Percentiles rank a stretch among this genome's conserved stretches.
phyloP scores from a whole-genome alignment of 2,113 vertebrate genomes.

The Syngnathus scovelli region DNA sequence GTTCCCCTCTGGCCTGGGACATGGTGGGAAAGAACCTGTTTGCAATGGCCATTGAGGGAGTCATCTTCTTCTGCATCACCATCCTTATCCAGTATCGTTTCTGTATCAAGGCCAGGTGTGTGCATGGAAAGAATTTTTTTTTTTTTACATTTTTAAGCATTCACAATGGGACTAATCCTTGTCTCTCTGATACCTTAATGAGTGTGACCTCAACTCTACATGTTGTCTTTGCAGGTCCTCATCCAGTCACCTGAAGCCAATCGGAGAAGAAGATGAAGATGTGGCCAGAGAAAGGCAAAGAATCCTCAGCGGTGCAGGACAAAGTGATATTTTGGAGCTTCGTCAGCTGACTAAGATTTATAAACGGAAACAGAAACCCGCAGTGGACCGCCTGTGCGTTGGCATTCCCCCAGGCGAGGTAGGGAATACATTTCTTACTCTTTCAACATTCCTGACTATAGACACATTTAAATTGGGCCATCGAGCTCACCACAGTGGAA shows the following conservation, averaged over 20 bases:
- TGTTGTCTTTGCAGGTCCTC: conserved; percentile 68
- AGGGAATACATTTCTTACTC: conserved; percentile 17
- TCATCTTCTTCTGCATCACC: conserved; percentile 90
- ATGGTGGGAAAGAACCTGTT: conserved; percentile 96
- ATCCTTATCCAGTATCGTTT: conserved; percentile 95
- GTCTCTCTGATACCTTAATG: not conserved
- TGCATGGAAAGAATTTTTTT: no score
- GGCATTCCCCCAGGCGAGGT: conserved; percentile 98
- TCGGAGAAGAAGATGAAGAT: conserved; percentile 94
- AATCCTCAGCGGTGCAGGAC: conserved; percentile 85
- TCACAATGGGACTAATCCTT: no score
- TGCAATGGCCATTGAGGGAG: conserved; percentile 93
- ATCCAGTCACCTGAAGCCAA: conserved; percentile 79
- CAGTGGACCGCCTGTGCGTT: conserved; percentile 92
- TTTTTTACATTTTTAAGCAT: not conserved
- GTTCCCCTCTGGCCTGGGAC: conserved; percentile 94
- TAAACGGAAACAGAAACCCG: conserved; percentile 91
- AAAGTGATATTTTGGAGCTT: conserved; percentile 91
- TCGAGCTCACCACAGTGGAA: not conserved
- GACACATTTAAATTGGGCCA: not conserved
- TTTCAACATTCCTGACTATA: not conserved
- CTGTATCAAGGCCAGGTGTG: conserved; percentile 89
- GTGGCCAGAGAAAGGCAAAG: conserved; percentile 93
- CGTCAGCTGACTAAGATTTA: conserved; percentile 94
- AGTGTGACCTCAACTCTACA: conserved; percentile 5